Base-by-base conservation (phyloP, 2,797 vertebrate species). In the Sebastes melanostomus region DNA sequence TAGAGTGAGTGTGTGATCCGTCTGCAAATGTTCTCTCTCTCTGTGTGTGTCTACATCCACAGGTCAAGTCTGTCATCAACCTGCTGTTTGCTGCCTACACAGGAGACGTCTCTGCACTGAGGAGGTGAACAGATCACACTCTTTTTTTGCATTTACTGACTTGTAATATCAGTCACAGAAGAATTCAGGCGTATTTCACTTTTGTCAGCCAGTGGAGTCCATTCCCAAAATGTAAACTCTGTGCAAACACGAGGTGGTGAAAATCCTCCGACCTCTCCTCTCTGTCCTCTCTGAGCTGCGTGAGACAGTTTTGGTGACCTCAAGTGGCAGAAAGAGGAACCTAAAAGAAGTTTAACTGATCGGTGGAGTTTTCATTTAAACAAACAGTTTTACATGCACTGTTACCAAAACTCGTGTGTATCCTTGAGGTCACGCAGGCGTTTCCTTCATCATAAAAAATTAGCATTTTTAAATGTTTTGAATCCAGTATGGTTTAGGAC, bases 31-130 rank as follows among this genome's bases (percentile, higher is more conserved):
- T 72, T 16, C n/a, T n/a, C 52, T 18, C 38, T 82, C 54, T 61
- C 8, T 78, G 20, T 86, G 29, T 38, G 12, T 79, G 55, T 30
- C 67, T 75, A 20, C 62, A 1, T 82, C 69, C 62, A 32, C 94
- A 99, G 98, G 98, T 98, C 78, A 99, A 99, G 90, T 98, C 98
- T n/a, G 98, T 99, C 72, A 98, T 99, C 91, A 99, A 99, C 88
- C 97, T 99, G 84, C 94, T 99, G 89, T 99, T 99, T 63, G 97
- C 98, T 54, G 98, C 98, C 14, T 99, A 97, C 88, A 99, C 97
- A 0, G 98, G 98, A 83, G 98, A 99, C 8, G 97, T 97, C 1
- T 98, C 98, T 55, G 98, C 98, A 0, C 96, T 99, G 76, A 96
- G 98, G 90, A 98, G 98, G 98, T 99, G 75, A 90, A 18, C 63